Conservation (phyloP, 2,797 vertebrate genomes). For the Benthosema pterotum region DNA sequence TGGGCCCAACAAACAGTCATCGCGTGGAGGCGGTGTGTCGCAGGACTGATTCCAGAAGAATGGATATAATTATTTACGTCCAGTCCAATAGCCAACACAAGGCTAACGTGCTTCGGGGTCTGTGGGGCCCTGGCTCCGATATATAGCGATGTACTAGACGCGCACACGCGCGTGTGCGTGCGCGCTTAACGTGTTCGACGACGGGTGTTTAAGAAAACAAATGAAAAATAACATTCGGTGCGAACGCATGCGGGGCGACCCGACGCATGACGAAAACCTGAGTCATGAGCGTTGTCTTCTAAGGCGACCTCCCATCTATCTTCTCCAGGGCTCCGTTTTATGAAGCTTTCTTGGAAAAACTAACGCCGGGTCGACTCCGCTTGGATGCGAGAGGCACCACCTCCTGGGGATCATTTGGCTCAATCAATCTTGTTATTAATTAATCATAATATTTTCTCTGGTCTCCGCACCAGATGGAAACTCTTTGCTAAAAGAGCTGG, state of each 20-base stretch:
- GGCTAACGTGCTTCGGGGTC: conserved; percentile 3
- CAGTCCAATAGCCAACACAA: conserved; percentile 17
- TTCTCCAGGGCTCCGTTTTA: conserved; percentile 39
- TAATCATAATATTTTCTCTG: conserved; percentile 72
- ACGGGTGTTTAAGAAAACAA: conserved; percentile 64
- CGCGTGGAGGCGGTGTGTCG: not conserved
- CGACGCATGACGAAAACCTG: conserved; percentile 52
- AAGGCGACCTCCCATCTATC: conserved; percentile 46
- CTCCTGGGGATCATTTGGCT: conserved; percentile 67
- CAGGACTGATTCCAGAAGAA: conserved; percentile 21
- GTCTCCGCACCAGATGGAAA: conserved; percentile 62
- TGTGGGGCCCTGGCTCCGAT: no score
- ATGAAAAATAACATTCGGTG: conserved; percentile 41
- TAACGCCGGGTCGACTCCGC: conserved; percentile 46
- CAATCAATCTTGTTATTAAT: conserved; percentile 73
- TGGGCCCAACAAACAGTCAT: conserved; percentile 12
- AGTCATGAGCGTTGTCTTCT: conserved; percentile 42
- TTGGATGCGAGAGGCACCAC: conserved; percentile 29
- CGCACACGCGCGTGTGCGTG: conserved; percentile 17
- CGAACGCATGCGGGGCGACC: conserved; percentile 37
- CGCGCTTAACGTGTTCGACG: conserved; percentile 34
- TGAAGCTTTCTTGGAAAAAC: conserved; percentile 48
- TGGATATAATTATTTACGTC: conserved; percentile 15
- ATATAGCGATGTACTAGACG: conserved; percentile 16
- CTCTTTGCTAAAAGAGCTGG: conserved; percentile 44